Evolutionary conservation across 2,797 vertebrate species (phyloP).

Genomic region (Dromococcyx pavoninus): DNA sequence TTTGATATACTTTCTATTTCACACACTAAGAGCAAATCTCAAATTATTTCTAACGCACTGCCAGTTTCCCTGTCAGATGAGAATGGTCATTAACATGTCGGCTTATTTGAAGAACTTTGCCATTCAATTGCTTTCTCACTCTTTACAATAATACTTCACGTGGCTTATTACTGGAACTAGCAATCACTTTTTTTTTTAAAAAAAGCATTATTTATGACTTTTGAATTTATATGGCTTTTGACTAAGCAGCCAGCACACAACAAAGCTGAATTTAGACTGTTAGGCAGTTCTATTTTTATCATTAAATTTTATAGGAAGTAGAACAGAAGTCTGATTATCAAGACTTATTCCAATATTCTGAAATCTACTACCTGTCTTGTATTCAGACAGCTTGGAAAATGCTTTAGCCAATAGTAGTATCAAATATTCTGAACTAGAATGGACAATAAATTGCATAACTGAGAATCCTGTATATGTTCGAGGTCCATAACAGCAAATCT

Average conservation of each 20-base stretch:
- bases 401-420: rapidly evolving
- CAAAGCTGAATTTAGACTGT: not conserved
- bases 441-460: not conserved
- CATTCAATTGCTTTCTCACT: not conserved
- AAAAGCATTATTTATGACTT: not conserved
- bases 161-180: not conserved
- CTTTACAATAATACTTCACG: not conserved
- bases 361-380: not conserved
- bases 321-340: not conserved
- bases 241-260: not conserved
- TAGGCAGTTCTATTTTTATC: not conserved
- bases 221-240: not conserved
- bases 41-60: not conserved
- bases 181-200: not conserved
- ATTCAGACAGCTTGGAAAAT: not conserved
- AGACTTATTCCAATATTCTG: not conserved
- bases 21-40: not conserved
- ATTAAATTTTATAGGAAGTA: not conserved
- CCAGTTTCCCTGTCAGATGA: not conserved
- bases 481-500: not conserved
- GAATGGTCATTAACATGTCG: not conserved
- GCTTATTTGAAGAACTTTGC: not conserved
- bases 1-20: not conserved
- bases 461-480: not conserved
- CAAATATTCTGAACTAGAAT: not conserved